Conservation (phyloP, 2,797 vertebrate genomes). For the Brachyrhaphis roseni region DNA sequence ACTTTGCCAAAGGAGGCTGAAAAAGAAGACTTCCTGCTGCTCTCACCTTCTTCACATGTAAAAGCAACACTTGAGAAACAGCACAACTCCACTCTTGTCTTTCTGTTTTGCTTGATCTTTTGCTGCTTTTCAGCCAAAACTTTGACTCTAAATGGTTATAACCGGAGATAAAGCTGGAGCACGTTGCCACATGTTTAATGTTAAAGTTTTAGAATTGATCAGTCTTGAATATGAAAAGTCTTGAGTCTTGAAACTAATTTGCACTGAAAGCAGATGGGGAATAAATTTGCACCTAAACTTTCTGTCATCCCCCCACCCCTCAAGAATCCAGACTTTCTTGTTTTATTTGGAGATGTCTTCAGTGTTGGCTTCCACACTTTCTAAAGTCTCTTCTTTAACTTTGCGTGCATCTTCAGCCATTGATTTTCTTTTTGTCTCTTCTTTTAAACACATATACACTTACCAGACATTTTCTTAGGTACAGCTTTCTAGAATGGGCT, state of each 20-base stretch:
- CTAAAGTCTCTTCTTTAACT: not conserved
- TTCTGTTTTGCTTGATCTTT: not conserved
- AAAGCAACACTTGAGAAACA: constrained; percentile 68
- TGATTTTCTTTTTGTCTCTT: too few species aligned
- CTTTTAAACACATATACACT: too few species aligned
- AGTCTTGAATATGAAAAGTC: not conserved
- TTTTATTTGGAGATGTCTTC: not conserved
- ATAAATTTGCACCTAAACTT: not conserved
- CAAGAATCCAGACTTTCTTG: not conserved
- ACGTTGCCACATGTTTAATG: not conserved
- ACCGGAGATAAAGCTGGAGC: not conserved
- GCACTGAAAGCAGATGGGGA: not conserved
- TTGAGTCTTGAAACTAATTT: not conserved
- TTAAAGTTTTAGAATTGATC: not conserved
- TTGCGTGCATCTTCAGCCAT: not conserved
- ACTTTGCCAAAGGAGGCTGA: constrained; percentile 24
- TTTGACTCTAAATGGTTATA: not conserved
- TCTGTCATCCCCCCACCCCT: too few species aligned
- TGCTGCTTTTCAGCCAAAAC: not conserved
- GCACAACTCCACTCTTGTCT: not conserved
- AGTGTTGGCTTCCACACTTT: not conserved
- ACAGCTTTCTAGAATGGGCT: too few species aligned
- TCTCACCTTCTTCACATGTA: constrained; percentile 64
- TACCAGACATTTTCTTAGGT: not conserved
- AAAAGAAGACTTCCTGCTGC: constrained; percentile 49